Conservation (phyloP, 2,113 vertebrate species). For the Nicator chloris region DNA sequence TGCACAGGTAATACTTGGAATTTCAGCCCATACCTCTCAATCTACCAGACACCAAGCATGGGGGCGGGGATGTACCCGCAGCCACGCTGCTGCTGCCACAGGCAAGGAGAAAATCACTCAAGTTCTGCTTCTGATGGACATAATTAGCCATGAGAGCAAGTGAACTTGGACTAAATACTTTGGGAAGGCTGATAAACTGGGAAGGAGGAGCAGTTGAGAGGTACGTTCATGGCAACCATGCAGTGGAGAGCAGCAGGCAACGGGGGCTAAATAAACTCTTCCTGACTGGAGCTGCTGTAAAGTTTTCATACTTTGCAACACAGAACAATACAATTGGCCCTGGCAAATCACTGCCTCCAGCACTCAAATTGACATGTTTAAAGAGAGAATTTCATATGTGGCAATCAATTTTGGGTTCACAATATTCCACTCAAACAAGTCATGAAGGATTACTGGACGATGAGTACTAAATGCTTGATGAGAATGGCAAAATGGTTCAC, state of each 20-base stretch:
- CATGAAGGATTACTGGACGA: constrained; percentile 31
- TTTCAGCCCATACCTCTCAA: constrained; percentile 72
- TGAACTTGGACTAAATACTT: not conserved
- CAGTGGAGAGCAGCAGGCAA: constrained; percentile 67
- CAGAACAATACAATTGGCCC: constrained; percentile 25
- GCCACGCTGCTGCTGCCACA: not conserved
- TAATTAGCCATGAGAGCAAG: not conserved
- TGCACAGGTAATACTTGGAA: constrained; percentile 24
- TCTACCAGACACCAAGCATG: not conserved
- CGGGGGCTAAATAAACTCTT: constrained; percentile 1
- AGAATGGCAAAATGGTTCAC: constrained; percentile 51
- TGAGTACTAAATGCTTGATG: constrained; percentile 52
- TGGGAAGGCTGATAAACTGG: not conserved
- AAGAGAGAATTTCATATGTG: constrained; percentile 7
- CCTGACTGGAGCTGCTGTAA: not conserved
- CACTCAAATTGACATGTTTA: not conserved
- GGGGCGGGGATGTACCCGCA: not conserved
- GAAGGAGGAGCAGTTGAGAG: constrained; percentile 64
- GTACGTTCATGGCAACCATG: constrained; percentile 68
- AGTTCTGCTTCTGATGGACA: constrained; percentile 5
- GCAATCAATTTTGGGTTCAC: constrained; percentile 40
- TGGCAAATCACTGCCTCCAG: not conserved
- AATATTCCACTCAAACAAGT: constrained; percentile 47
- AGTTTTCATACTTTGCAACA: constrained; percentile 80
- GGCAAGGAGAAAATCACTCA: not conserved